phyloP scores from a whole-genome alignment of 1,140 invertebrate species.

The Ditylenchus dipsaci region DNA sequence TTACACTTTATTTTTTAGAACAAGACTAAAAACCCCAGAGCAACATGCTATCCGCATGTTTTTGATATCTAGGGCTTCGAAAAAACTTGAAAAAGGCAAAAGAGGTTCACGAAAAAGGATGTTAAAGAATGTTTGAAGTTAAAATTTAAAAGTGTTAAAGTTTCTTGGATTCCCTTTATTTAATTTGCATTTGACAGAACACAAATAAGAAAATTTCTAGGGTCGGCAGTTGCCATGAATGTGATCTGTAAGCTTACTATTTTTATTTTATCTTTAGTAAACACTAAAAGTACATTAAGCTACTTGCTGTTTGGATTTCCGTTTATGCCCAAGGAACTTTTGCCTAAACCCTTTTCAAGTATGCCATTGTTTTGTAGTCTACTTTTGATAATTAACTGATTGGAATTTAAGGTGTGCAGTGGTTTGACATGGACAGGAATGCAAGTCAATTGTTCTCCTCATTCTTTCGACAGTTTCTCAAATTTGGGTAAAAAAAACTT shows the following conservation, averaged over 20 bases:
- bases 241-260: constrained; percentile 35
- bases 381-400: too few species aligned
- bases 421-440: constrained; percentile 50
- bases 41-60: too few species aligned
- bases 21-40: background rate
- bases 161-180: too few species aligned
- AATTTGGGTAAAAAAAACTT: constrained; percentile 32
- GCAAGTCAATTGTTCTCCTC: constrained; percentile 49
- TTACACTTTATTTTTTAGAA: constrained; percentile 16
- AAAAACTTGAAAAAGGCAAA: too few species aligned
- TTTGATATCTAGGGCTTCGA: too few species aligned
- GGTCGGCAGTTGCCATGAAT: constrained; percentile 50
- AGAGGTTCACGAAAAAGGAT: too few species aligned
- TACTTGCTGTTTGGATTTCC: constrained; percentile 55
- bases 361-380: too few species aligned
- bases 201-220: background rate
- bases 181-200: too few species aligned
- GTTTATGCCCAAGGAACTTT: constrained; percentile 45
- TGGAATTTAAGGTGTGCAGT: constrained; percentile 5
- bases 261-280: too few species aligned
- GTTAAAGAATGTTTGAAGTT: too few species aligned
- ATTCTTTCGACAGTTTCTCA: constrained; percentile 50
- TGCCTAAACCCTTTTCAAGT: constrained; percentile 40
- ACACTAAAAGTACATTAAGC: too few species aligned
- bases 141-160: too few species aligned